Evolutionary conservation across 2,797 vertebrate species (phyloP).

Genomic region (Chloroceryle amazona): DNA sequence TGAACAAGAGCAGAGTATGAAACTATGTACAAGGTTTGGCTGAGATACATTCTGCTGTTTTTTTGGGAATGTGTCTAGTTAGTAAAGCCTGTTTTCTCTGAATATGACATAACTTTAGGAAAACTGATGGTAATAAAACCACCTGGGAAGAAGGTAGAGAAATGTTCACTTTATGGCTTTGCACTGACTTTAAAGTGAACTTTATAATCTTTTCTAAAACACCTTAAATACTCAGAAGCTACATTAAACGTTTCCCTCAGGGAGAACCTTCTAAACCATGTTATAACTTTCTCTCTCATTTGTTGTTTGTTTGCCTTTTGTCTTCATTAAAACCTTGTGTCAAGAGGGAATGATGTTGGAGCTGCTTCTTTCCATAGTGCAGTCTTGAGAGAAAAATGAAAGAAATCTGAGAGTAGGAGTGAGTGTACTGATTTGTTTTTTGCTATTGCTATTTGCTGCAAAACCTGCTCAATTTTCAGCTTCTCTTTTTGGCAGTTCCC

Average conservation of each 20-base stretch:
- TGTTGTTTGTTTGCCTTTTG: not conserved
- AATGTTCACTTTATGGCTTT: not conserved
- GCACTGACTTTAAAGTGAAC: not conserved
- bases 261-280: not conserved
- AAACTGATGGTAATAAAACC: not conserved
- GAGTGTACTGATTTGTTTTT: not conserved
- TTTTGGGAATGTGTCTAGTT: not conserved
- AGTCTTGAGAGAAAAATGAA: not conserved
- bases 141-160: not conserved
- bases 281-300: not conserved
- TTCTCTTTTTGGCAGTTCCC: constrained; percentile 75
- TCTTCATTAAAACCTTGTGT: not conserved
- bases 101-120: not conserved
- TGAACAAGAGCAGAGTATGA: not conserved
- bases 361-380: not conserved
- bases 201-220: not conserved
- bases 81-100: not conserved
- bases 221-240: not conserved
- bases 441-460: not conserved
- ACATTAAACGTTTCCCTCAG: not conserved
- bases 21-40: not conserved
- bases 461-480: not conserved
- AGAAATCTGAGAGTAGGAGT: not conserved
- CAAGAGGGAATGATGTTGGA: no score
- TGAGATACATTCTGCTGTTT: not conserved